These are phyloP conservation scores for Hololepta plana DNA, from an alignment of 2,888 invertebrate genomes.

Conservation along the genomic window DNA sequence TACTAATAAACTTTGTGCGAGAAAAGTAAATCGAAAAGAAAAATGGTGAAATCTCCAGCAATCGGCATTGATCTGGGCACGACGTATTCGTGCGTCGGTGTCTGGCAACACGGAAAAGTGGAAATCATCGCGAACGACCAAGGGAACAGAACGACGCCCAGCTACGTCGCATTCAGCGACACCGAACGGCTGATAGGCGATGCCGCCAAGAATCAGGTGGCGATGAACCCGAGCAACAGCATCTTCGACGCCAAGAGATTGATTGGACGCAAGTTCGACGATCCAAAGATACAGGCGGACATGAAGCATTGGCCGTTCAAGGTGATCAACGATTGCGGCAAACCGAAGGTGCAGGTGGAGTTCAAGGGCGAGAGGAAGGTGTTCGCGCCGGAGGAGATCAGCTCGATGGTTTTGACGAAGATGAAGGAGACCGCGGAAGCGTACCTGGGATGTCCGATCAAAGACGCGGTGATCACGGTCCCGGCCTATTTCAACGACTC, in stretches of 20 bases:
- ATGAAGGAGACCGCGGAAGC: constrained; percentile 55
- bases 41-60: constrained; percentile 33
- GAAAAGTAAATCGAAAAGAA: constrained; percentile 7
- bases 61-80: constrained; percentile 54
- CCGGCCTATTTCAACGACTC: constrained; percentile 57
- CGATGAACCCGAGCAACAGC: constrained; percentile 54
- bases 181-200: constrained; percentile 71
- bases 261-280: constrained; percentile 63
- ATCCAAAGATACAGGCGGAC: constrained; percentile 56
- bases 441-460: constrained; percentile 44
- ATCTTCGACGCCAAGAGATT: constrained; percentile 56
- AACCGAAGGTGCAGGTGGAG: constrained; percentile 49
- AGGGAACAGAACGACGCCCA: constrained; percentile 74
- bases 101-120: constrained; percentile 64
- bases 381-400: constrained; percentile 51
- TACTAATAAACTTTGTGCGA: too few species aligned
- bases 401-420: constrained; percentile 44
- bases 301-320: constrained; percentile 75
- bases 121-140: constrained; percentile 78
- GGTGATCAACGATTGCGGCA: constrained; percentile 43
- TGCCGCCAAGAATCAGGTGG: constrained; percentile 72
- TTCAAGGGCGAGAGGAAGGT: constrained; percentile 43
- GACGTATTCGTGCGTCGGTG: constrained; percentile 52
- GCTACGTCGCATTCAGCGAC: constrained; percentile 76
- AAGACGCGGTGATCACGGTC: constrained; percentile 61